phyloP scores from a whole-genome alignment of 2,113 vertebrate species.

The Pteropus alecto region DNA sequence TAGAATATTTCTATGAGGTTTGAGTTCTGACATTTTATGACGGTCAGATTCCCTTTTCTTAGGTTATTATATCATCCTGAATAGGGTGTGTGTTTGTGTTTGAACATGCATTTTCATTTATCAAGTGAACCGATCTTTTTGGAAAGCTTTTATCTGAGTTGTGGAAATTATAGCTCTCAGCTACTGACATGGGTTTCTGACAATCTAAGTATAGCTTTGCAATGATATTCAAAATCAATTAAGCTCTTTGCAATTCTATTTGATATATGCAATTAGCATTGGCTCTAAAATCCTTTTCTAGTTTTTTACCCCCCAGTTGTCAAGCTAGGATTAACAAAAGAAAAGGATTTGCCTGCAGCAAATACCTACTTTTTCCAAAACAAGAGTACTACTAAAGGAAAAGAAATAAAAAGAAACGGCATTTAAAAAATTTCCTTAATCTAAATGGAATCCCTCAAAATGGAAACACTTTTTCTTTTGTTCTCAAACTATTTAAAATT shows the following conservation, averaged over 20 bases:
- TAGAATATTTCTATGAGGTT: background rate
- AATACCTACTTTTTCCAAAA: conserved; percentile 23
- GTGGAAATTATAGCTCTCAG: no score
- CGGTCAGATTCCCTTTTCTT: background rate
- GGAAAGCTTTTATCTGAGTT: background rate
- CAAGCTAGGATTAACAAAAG: background rate
- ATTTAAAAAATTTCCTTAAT: background rate
- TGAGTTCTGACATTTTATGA: background rate
- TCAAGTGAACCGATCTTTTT: background rate
- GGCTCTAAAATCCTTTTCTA: no score
- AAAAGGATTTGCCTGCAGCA: background rate
- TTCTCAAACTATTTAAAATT: conserved; percentile 32
- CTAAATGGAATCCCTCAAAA: background rate
- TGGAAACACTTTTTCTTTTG: conserved; percentile 2
- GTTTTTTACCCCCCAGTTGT: background rate
- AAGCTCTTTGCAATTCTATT: no score
- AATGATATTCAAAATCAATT: no score
- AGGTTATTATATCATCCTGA: background rate
- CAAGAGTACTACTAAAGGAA: background rate
- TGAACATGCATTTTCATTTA: background rate
- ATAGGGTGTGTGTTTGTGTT: background rate
- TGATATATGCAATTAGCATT: no score
- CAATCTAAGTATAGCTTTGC: no score
- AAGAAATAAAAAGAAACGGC: background rate
- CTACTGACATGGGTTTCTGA: no score